Evolutionary conservation across 2,113 vertebrate genomes (phyloP).

Genomic region (Macrotus californicus): DNA sequence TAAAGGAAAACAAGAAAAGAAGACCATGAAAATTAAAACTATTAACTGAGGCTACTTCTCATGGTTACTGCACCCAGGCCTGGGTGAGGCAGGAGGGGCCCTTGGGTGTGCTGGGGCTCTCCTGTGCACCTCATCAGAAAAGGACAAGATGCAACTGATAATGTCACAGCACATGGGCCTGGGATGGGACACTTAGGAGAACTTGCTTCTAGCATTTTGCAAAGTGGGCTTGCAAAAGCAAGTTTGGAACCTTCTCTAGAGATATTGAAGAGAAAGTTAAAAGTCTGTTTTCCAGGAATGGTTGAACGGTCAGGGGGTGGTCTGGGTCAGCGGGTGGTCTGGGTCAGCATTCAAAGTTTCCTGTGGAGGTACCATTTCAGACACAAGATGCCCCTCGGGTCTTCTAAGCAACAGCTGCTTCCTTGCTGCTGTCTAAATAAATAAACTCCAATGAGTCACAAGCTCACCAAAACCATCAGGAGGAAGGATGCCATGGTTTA

Average conservation of each 20-base stretch:
- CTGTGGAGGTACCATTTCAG: not conserved
- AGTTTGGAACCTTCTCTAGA: not conserved
- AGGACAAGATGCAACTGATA: not conserved
- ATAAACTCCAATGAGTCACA: not conserved
- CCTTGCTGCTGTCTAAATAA: not conserved
- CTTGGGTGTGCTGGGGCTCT: rapidly evolving
- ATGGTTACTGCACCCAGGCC: no score
- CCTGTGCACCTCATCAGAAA: not conserved
- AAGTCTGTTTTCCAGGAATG: not conserved
- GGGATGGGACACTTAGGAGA: not conserved
- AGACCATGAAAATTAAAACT: not conserved
- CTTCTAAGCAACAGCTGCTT: not conserved
- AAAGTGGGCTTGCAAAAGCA: not conserved
- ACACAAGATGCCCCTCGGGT: not conserved
- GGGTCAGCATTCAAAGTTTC: no score
- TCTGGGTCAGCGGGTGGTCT: not conserved
- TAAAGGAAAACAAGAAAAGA: not conserved
- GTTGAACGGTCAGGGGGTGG: not conserved
- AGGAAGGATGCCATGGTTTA: not conserved
- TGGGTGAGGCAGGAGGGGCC: not conserved
- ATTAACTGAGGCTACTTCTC: not conserved
- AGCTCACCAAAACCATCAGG: not conserved
- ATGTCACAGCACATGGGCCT: not conserved
- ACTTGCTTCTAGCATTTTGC: not conserved
- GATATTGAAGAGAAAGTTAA: not conserved